phyloP scores from a whole-genome alignment of 2,888 invertebrate species.

The Cephus pulcher region DNA sequence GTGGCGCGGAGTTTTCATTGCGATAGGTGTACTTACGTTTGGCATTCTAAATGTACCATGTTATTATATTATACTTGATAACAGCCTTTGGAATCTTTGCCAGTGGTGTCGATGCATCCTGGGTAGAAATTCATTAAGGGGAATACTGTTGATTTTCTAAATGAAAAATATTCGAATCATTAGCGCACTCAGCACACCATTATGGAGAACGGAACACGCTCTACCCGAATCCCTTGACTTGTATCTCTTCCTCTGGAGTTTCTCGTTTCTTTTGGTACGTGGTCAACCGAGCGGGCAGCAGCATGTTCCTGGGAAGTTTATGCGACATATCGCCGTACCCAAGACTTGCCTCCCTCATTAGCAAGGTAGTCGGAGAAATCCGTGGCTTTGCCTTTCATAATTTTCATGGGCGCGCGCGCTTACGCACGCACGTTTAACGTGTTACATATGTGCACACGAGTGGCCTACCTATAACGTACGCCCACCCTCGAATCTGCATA shows the following conservation, averaged over 20 bases:
- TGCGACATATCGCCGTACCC: conserved; percentile 25
- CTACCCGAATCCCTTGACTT: neutral
- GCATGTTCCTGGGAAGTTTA: conserved; percentile 30
- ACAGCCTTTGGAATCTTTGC: neutral
- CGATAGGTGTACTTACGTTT: neutral
- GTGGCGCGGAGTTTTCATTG: neutral
- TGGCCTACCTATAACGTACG: conserved; percentile 28
- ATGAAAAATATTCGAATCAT: neutral
- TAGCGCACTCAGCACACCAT: neutral
- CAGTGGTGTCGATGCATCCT: neutral
- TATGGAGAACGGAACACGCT: neutral
- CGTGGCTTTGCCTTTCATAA: conserved; percentile 40
- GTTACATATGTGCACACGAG: neutral
- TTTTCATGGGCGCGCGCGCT: conserved; percentile 30
- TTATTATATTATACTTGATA: neutral
- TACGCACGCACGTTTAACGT: conserved; percentile 21
- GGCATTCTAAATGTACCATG: neutral
- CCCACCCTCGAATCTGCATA: conserved; percentile 36
- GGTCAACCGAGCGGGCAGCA: conserved; percentile 1
- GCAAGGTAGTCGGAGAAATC: conserved; percentile 38
- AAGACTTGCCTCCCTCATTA: conserved; percentile 39
- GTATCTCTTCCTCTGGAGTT: neutral
- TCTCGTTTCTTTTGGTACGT: neutral
- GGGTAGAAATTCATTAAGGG: neutral
- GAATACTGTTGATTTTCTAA: neutral